Conservation (phyloP, 1,140 invertebrate genomes). For the fruit fly (Drosophila melanogaster) region DNA sequence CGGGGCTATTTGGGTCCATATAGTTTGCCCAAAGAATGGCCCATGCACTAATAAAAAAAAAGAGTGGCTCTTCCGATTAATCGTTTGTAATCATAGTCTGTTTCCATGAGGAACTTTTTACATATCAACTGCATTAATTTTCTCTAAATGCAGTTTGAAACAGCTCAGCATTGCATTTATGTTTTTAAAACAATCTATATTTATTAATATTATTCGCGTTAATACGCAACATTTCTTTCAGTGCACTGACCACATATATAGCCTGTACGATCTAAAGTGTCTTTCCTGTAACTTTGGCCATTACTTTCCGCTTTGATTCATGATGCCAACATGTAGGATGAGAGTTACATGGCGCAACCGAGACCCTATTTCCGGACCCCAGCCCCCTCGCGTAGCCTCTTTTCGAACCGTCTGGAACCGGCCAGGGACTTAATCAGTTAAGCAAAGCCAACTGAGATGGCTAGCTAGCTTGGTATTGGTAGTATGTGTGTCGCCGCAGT, state of each 20-base stretch:
- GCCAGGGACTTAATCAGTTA: constrained; percentile 47
- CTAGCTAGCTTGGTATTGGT: constrained; percentile 17
- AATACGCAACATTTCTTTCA: not conserved
- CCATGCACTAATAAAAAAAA: constrained; percentile 20
- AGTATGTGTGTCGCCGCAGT: not conserved
- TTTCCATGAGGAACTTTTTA: too few relatives aligned
- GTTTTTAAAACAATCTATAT: too few relatives aligned
- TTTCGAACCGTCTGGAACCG: constrained; percentile 12
- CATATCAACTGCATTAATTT: too few relatives aligned
- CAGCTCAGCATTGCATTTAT: too few relatives aligned
- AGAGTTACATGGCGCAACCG: not conserved
- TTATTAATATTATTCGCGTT: too few relatives aligned
- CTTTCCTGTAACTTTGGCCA: constrained; percentile 44
- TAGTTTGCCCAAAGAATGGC: constrained; percentile 40
- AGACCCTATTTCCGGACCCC: constrained; percentile 26
- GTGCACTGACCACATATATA: constrained; percentile 23
- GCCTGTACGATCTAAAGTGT: constrained; percentile 28
- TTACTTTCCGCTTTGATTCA: constrained; percentile 53
- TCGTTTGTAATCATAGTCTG: too few relatives aligned
- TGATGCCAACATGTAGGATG: constrained; percentile 4
- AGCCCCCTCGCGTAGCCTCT: not conserved
- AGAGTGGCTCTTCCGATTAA: not conserved
- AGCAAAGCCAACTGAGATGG: constrained; percentile 40
- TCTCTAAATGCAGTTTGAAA: too few relatives aligned
- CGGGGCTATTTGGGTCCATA: constrained; percentile 46